Base-by-base conservation (phyloP, 1,140 invertebrate species). In the Brachionus plicatilis region DNA sequence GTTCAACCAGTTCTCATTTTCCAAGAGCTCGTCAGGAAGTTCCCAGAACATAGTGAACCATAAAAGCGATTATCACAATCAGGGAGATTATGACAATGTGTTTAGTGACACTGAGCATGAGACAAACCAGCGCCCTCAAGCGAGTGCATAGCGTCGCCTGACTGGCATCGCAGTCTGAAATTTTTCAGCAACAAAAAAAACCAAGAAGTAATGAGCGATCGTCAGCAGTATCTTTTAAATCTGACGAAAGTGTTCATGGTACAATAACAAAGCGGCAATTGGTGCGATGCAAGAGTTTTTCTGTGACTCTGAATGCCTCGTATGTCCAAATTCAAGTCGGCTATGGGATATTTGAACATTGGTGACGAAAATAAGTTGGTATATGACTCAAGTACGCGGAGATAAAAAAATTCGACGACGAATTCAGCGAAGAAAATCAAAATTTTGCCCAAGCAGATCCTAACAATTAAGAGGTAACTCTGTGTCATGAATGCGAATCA, bases 251-350 rank as follows among this genome's bases (percentile, higher is more conserved):
- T 17, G 20, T 24, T 41, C 68, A 37, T 72, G 68, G 9, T 4
- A 76, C 43, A 9, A 20, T 47, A 29, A 76, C 20, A 0, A 76
- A 76, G 27, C 43, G 27, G 53, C 43, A 50, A 29, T 50, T 47
- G 72, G 47, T 76, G 12, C 9, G 43, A 24, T 76, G 33, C 14
- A 82, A 82, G 14, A 56, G 79, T 27, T 82, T 82, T 60, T 82
- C 79, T 24, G 60, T 82, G 12, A 56, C 79, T 5, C 37, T 82
- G 14, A 82, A 82, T 11, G 79, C 79, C 9, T 82, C 79, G 0
- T 82, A 82, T 82, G 50, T 47, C 72, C 72, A 0, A 76, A 76
- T 50, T 76, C 72, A 12, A 27, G 43, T 27, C 20, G 0, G 29
- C n/a, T 17, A 6, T 11, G 17, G 43, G 43, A 76, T 5, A 60